Evolutionary conservation across 2,113 vertebrate species (phyloP).

Genomic region (Erpornis zantholeuca): DNA sequence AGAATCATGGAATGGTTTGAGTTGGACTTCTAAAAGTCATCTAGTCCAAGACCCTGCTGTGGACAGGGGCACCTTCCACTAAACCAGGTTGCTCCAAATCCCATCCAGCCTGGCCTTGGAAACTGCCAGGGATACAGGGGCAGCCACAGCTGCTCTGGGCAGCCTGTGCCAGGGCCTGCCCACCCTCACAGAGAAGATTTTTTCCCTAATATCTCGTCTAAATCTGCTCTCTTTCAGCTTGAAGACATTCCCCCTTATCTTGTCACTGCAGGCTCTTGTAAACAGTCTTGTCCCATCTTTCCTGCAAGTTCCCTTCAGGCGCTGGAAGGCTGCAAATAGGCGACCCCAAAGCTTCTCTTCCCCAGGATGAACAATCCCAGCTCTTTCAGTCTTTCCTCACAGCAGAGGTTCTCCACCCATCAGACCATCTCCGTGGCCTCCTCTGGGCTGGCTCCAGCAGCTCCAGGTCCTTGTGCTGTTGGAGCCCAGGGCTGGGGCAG

Average conservation of each 20-base stretch:
- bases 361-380: neutral
- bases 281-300: neutral
- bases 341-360: fast-evolving
- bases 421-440: fast-evolving
- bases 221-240: neutral
- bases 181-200: neutral
- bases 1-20: neutral
- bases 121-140: neutral
- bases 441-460: neutral
- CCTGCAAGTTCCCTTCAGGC: neutral
- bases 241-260: neutral
- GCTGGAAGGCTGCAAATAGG: neutral
- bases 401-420: fast-evolving
- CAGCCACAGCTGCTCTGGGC: neutral
- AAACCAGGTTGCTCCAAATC: fast-evolving
- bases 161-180: fast-evolving
- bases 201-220: too few relatives aligned
- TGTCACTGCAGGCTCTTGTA: neutral
- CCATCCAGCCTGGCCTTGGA: fast-evolving
- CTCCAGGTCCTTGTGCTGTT: neutral
- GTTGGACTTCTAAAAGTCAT: neutral
- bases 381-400: fast-evolving
- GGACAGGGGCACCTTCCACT: neutral
- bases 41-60: fast-evolving
- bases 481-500: neutral